These are phyloP conservation scores for Eubasilissa splendida DNA, from an alignment of 2,888 invertebrate genomes.

Conservation along the genomic window DNA sequence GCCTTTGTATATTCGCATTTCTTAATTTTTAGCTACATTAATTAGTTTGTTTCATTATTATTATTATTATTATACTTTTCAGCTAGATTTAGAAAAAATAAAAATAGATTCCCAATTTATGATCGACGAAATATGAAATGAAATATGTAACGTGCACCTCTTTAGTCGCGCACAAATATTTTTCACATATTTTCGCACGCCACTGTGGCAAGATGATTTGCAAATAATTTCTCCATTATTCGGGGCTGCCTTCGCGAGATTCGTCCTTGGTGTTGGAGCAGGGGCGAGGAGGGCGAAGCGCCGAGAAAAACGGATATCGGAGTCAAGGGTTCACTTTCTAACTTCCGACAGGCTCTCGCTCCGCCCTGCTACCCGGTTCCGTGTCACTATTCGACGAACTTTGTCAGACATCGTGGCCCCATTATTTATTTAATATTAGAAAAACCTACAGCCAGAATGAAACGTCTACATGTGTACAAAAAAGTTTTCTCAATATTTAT, in stretches of 20 bases:
- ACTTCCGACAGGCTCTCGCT: neutral
- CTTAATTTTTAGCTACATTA: too few relatives aligned
- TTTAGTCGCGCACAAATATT: neutral
- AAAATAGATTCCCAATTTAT: neutral
- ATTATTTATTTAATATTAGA: too few relatives aligned
- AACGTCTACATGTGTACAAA: too few relatives aligned
- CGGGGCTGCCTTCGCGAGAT: neutral
- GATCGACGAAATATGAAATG: neutral
- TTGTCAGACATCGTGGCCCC: neutral
- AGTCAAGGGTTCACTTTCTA: neutral
- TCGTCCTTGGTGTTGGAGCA: slow-evolving; percentile 22
- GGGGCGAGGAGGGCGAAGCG: neutral
- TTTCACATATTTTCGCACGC: neutral
- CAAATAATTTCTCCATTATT: slow-evolving; percentile 27
- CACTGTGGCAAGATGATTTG: slow-evolving; percentile 8
- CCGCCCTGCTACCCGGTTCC: neutral
- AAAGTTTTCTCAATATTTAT: too few relatives aligned
- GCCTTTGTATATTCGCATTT: too few relatives aligned
- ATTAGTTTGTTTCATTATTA: too few relatives aligned
- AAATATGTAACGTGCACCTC: neutral
- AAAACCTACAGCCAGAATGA: too few relatives aligned
- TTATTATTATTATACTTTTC: too few relatives aligned
- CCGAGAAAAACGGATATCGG: neutral
- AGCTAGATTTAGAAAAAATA: neutral
- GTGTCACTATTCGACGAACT: slow-evolving; percentile 2